These are phyloP conservation scores for Trichogramma evanescens DNA, from an alignment of 2,888 invertebrate genomes.

Conservation along the genomic window DNA sequence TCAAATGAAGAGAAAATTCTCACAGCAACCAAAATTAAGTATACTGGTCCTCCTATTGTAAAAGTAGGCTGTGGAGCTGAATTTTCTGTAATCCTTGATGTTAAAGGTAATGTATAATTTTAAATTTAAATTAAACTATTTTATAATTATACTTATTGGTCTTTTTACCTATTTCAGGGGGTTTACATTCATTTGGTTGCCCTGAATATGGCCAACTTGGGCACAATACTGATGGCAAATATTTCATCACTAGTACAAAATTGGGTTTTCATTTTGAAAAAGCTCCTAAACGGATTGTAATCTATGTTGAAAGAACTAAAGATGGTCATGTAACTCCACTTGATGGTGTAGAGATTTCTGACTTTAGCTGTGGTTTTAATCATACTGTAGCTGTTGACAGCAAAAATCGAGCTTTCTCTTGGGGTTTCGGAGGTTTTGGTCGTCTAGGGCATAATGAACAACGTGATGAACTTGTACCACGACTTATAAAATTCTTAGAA, in stretches of 20 bases:
- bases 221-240: constrained; percentile 92
- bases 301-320: constrained; percentile 82
- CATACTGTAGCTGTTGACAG: constrained; percentile 87
- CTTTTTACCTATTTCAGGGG: constrained; percentile 45
- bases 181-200: constrained; percentile 82
- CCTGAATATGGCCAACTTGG: constrained; percentile 91
- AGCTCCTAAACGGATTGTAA: constrained; percentile 73
- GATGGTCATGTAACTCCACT: constrained; percentile 78
- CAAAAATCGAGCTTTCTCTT: constrained; percentile 81
- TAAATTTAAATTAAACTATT: background rate
- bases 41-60: constrained; percentile 78
- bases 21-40: constrained; percentile 56
- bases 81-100: constrained; percentile 85
- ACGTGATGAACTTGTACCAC: constrained; percentile 81
- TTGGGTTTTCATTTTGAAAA: constrained; percentile 80
- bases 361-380: constrained; percentile 85
- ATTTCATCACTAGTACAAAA: constrained; percentile 83
- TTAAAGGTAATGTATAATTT: constrained; percentile 53
- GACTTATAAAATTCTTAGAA: constrained; percentile 80
- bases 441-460: constrained; percentile 88
- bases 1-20: constrained; percentile 49
- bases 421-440: constrained; percentile 95
- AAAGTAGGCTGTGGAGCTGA: constrained; percentile 88
- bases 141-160: background rate
- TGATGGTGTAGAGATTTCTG: constrained; percentile 78